Evolutionary conservation across 2,797 vertebrate species (phyloP).

Genomic region (Ptychadena robeensis): DNA sequence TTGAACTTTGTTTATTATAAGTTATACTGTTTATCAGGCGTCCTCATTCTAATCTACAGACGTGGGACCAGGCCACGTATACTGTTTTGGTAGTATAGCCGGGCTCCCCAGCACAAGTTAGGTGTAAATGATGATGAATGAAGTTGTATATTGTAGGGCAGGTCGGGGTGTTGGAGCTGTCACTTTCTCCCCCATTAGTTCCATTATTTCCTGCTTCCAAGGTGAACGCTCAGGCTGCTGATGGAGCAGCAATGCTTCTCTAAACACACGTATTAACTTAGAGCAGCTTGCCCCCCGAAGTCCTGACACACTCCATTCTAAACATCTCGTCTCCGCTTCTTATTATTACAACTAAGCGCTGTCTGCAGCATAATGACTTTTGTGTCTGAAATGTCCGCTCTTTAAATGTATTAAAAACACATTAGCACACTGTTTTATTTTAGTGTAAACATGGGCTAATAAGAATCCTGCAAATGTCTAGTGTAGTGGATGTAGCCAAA

Average conservation of each 20-base stretch:
- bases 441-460: conserved; percentile 5
- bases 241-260: conserved; percentile 16
- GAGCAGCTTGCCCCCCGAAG: conserved; percentile 21
- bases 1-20: neutral
- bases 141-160: conserved; percentile 27
- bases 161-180: conserved; percentile 42
- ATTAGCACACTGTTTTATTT: neutral
- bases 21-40: neutral
- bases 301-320: conserved; percentile 21
- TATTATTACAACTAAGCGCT: conserved; percentile 35
- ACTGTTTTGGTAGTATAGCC: neutral
- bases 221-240: conserved; percentile 20
- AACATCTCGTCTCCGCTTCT: conserved; percentile 20
- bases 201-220: conserved; percentile 21
- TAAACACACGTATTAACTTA: conserved; percentile 37
- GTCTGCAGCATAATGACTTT: conserved; percentile 33
- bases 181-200: conserved; percentile 51
- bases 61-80: too few relatives aligned
- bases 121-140: conserved; percentile 15
- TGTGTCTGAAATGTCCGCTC: conserved; percentile 11
- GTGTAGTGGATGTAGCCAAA: too few relatives aligned
- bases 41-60: neutral
- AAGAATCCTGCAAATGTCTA: neutral
- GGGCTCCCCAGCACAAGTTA: neutral
- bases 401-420: conserved; percentile 1